Percentiles rank a stretch among this genome's conserved stretches.
Evolutionary conservation across 2,797 vertebrate species (phyloP).

Genomic region (Falco rusticolus): DNA sequence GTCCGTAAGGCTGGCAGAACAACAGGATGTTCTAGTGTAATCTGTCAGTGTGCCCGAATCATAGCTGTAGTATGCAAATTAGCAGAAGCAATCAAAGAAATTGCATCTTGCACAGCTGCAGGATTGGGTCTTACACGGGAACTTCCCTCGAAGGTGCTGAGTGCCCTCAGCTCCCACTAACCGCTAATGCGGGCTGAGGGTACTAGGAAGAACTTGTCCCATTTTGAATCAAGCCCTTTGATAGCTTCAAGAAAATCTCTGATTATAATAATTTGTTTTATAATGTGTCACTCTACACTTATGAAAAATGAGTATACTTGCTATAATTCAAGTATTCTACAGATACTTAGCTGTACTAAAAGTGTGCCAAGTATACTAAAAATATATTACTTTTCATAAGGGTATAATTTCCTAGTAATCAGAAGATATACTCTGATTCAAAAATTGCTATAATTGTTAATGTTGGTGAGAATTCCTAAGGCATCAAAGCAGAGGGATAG

Average conservation of each 20-base stretch:
- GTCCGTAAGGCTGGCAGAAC: neutral
- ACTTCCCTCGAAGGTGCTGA: constrained; percentile 11
- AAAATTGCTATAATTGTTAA: constrained; percentile 62
- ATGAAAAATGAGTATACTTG: constrained; percentile 65
- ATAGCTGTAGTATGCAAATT: constrained; percentile 28
- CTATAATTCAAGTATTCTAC: constrained; percentile 69
- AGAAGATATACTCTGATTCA: constrained; percentile 58
- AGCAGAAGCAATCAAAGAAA: constrained; percentile 48
- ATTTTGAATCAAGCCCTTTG: constrained; percentile 52
- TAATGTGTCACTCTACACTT: constrained; percentile 59
- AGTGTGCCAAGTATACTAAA: constrained; percentile 66
- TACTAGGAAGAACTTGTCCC: constrained; percentile 8
- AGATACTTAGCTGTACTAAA: constrained; percentile 55
- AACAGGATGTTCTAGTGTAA: neutral
- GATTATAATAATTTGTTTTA: constrained; percentile 73
- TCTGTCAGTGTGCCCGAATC: neutral
- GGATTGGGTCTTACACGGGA: neutral
- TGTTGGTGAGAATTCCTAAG: constrained; percentile 35
- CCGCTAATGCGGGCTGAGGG: neutral
- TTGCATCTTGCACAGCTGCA: constrained; percentile 36
- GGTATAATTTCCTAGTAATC: constrained; percentile 69
- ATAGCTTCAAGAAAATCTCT: constrained; percentile 57
- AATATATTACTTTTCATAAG: constrained; percentile 66
- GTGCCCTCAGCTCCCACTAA: constrained; percentile 22
- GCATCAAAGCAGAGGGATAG: constrained; percentile 22